Percentiles rank a stretch among this genome's conserved stretches.
phyloP scores from a whole-genome alignment of 2,888 invertebrate genomes.

The Lepeophtheirus nordmannii region DNA sequence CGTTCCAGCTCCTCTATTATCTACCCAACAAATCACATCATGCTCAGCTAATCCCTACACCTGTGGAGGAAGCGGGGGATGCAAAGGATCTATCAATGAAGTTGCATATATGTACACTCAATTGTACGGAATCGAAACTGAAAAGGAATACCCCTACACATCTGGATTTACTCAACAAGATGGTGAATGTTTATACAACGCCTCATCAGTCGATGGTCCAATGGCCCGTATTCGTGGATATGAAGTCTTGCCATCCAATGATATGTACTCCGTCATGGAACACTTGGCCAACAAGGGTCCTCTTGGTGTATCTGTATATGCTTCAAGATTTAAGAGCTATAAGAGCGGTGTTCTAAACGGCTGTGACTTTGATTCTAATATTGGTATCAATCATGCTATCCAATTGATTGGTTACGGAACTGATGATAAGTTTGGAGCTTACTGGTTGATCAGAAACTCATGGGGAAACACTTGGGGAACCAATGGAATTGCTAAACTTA shows the following conservation, averaged over 20 bases:
- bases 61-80: conserved; percentile 23
- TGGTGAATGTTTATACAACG: conserved; percentile 3
- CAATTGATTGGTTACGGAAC: conserved; percentile 70
- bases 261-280: conserved; percentile 12
- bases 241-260: conserved; percentile 9
- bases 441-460: conserved; percentile 81
- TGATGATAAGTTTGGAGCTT: conserved; percentile 35
- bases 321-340: conserved; percentile 13
- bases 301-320: conserved; percentile 20
- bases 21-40: conserved; percentile 22
- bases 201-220: background rate
- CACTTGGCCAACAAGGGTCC: conserved; percentile 23
- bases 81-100: conserved; percentile 20
- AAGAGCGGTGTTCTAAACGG: conserved; percentile 16
- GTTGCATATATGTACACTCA: conserved; percentile 14
- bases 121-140: conserved; percentile 12
- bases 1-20: background rate
- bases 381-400: conserved; percentile 72
- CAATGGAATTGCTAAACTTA: conserved; percentile 12
- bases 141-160: conserved; percentile 15
- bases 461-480: conserved; percentile 49
- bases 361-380: conserved; percentile 33
- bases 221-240: conserved; percentile 1
- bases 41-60: conserved; percentile 16
- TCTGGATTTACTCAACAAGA: conserved; percentile 1